Evolutionary conservation across 2,113 vertebrate species (phyloP).

Genomic region (Centropristis striata): DNA sequence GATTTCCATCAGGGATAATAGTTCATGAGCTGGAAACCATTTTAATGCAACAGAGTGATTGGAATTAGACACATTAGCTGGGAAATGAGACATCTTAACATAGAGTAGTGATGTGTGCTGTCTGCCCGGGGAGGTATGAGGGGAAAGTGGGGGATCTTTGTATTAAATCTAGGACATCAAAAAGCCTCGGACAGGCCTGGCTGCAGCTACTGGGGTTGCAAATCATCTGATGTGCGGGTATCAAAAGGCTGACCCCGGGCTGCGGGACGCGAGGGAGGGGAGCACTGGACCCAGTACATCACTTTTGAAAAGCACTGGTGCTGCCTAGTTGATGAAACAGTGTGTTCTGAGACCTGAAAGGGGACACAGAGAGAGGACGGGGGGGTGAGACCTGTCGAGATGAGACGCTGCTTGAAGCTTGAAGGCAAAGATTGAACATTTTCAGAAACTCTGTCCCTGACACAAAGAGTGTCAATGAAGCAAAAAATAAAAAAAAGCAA

Average conservation of each 20-base stretch:
- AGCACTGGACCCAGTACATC: conserved; percentile 19
- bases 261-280: background rate
- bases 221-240: conserved; percentile 29
- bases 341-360: background rate
- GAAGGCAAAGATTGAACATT: background rate
- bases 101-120: conserved; percentile 44
- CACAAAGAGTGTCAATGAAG: background rate
- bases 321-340: conserved; percentile 22
- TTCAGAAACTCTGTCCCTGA: background rate
- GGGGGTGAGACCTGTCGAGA: background rate
- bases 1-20: conserved; percentile 46
- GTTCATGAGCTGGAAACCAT: conserved; percentile 59
- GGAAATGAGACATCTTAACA: conserved; percentile 70
- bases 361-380: background rate
- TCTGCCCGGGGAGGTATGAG: conserved; percentile 36
- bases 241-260: conserved; percentile 27
- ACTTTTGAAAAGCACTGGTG: conserved; percentile 11
- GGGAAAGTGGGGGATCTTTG: conserved; percentile 30
- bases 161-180: conserved; percentile 60
- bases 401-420: background rate
- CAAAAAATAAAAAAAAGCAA: background rate
- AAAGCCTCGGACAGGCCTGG: conserved; percentile 11
- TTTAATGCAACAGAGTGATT: conserved; percentile 53
- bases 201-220: conserved; percentile 4
- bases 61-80: conserved; percentile 73